Evolutionary conservation across 2,888 invertebrate genomes (phyloP).

Genomic region (Sisyra nigra): DNA sequence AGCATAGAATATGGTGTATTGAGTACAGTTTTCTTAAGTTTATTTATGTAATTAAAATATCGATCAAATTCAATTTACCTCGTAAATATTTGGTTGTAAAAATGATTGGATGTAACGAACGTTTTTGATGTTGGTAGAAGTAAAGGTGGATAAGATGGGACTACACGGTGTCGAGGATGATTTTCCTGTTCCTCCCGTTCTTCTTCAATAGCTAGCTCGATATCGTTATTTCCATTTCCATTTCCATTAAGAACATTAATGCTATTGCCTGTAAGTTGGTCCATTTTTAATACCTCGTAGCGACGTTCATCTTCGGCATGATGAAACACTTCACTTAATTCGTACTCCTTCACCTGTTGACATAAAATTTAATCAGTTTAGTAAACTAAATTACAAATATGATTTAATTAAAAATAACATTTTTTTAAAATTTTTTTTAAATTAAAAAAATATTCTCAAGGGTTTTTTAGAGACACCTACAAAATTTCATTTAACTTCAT

Average conservation of each 20-base stretch:
- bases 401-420: not conserved
- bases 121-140: too few species aligned
- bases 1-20: too few species aligned
- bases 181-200: slow-evolving; percentile 52
- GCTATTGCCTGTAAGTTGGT: slow-evolving; percentile 36
- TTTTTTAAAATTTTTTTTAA: not conserved
- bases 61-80: too few species aligned
- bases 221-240: slow-evolving; percentile 42
- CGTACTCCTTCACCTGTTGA: slow-evolving; percentile 67
- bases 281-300: slow-evolving; percentile 53
- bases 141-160: slow-evolving; percentile 15
- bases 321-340: slow-evolving; percentile 73
- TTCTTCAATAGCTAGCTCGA: slow-evolving; percentile 65
- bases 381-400: too few species aligned
- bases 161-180: slow-evolving; percentile 18
- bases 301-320: slow-evolving; percentile 61
- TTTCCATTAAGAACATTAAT: slow-evolving; percentile 45
- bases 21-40: too few species aligned
- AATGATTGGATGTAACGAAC: too few species aligned
- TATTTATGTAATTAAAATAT: too few species aligned
- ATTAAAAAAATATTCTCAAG: too few species aligned
- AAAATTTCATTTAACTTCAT: not conserved
- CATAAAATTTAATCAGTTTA: too few species aligned
- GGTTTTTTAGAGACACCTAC: too few species aligned
- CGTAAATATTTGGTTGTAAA: too few species aligned